These are phyloP conservation scores for Plecotus auritus DNA, from an alignment of 2,113 vertebrate species.

Conservation along the genomic window DNA sequence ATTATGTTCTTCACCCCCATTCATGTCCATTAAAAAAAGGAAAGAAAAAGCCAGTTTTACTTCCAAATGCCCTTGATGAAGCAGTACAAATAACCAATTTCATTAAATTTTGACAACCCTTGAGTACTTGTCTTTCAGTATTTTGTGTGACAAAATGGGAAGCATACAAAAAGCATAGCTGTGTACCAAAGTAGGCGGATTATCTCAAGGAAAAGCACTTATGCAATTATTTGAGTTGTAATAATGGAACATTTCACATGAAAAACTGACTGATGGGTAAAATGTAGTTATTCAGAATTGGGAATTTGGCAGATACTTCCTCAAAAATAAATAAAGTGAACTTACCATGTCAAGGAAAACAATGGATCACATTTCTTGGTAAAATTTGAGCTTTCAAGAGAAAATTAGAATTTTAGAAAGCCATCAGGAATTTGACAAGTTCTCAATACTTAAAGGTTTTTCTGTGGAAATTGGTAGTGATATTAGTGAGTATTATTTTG, in stretches of 20 bases:
- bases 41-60: not conserved
- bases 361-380: not conserved
- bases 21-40: not conserved
- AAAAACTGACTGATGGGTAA: not conserved
- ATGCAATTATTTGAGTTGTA: not conserved
- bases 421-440: not conserved
- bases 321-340: not conserved
- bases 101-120: not conserved
- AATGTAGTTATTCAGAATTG: not conserved
- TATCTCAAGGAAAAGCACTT: not conserved
- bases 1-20: not conserved
- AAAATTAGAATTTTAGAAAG: not conserved
- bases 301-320: not conserved
- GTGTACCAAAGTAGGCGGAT: accelerated
- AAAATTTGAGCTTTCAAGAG: not conserved
- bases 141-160: not conserved
- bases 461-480: not conserved
- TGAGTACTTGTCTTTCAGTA: not conserved
- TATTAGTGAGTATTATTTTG: not conserved
- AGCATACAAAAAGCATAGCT: not conserved
- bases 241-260: not conserved
- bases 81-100: not conserved
- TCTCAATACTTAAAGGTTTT: not conserved
- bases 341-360: not conserved
- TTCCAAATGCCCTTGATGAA: not conserved